A percentile compares a stretch with the other conserved stretches of the same genome.
Evolutionary conservation across 2,888 invertebrate genomes (phyloP).

Genomic region (Dryadula phaetusa): DNA sequence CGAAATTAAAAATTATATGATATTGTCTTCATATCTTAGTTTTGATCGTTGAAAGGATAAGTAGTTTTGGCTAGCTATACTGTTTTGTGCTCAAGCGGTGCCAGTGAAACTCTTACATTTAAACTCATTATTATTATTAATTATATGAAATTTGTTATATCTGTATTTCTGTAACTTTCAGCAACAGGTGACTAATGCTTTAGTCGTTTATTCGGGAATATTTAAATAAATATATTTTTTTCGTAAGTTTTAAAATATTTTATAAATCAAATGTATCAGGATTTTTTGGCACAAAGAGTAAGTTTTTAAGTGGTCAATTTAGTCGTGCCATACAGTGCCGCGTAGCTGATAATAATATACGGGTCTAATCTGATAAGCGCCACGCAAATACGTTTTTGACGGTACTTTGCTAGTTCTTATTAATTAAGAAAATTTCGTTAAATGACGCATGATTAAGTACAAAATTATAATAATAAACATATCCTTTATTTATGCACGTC

Average conservation of each 20-base stretch:
- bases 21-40: conserved; percentile 8
- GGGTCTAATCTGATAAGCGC: conserved; percentile 31
- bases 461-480: conserved; percentile 1
- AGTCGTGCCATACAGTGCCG: conserved; percentile 30
- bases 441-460: not conserved
- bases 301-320: conserved; percentile 15
- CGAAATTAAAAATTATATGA: not conserved
- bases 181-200: not conserved
- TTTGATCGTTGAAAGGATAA: conserved; percentile 16
- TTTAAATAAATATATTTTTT: too few species aligned
- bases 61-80: conserved; percentile 10
- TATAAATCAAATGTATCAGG: not conserved
- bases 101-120: conserved; percentile 4
- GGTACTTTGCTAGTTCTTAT: conserved; percentile 18
- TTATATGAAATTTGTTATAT: conserved; percentile 2
- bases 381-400: conserved; percentile 29
- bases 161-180: not conserved
- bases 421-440: conserved; percentile 8
- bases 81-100: not conserved
- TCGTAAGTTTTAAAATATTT: too few species aligned
- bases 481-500: not conserved
- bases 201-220: too few species aligned
- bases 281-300: not conserved
- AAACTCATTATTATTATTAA: not conserved
- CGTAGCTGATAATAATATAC: conserved; percentile 27